Conservation (phyloP, 2,888 invertebrate genomes). For the Phyllotreta striolata region DNA sequence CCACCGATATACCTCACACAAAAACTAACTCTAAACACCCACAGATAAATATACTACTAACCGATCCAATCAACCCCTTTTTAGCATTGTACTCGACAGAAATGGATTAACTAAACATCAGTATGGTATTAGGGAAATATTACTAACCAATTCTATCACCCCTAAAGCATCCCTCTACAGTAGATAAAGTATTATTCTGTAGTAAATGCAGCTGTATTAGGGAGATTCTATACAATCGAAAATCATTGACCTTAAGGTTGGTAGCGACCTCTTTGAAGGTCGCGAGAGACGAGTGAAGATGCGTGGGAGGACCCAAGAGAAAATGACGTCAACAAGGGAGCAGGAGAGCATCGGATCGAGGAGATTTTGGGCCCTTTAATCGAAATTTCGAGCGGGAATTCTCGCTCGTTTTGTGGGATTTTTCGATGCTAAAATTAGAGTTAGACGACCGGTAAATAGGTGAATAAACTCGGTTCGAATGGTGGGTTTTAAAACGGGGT, state of each 20-base stretch:
- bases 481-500: neutral
- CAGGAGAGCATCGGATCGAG: conserved; percentile 31
- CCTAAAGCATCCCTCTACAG: no score
- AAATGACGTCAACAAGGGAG: conserved; percentile 42
- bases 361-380: conserved; percentile 23
- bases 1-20: no score
- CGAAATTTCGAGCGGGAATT: conserved; percentile 5
- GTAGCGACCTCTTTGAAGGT: conserved; percentile 16
- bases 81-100: no score
- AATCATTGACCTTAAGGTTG: conserved; percentile 12
- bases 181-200: no score
- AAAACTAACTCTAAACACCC: no score
- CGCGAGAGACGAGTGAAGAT: conserved; percentile 22
- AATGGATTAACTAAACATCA: no score
- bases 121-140: no score
- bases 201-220: no score
- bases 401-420: neutral
- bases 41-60: no score
- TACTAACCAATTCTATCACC: no score
- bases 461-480: neutral
- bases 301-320: conserved; percentile 31
- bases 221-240: neutral
- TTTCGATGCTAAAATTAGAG: neutral
- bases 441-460: no score
- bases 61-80: no score